Evolutionary conservation across 2,797 vertebrate genomes (phyloP).

Genomic region (Rhabdophis nuchalis): DNA sequence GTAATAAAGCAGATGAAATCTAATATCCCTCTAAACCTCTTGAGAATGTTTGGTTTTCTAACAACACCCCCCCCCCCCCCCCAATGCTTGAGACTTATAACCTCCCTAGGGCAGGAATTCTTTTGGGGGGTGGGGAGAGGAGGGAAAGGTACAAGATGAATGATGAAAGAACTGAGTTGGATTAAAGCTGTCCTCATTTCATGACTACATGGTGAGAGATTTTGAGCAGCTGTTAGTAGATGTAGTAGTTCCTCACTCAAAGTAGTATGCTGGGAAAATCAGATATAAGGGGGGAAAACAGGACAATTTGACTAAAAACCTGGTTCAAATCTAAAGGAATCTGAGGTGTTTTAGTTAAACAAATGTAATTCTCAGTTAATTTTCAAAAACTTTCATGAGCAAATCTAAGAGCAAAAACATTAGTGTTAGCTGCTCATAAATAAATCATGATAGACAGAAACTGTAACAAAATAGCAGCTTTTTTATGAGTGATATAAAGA

Average conservation of each 20-base stretch:
- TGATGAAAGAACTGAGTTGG: not conserved
- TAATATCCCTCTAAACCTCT: not conserved
- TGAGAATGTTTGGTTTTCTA: not conserved
- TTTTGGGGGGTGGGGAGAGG: not conserved
- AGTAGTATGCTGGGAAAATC: not conserved
- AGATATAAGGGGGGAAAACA: not conserved
- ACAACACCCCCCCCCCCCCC: rapidly evolving
- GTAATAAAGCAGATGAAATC: not conserved
- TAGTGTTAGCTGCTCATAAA: not conserved
- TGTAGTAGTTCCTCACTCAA: not conserved
- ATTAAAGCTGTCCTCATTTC: not conserved
- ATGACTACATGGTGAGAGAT: not conserved
- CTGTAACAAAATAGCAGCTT: not conserved
- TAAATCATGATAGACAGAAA: not conserved
- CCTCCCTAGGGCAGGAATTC: not conserved
- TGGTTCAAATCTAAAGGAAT: not conserved
- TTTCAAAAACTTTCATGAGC: not conserved
- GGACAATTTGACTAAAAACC: not conserved
- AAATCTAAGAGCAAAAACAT: not conserved
- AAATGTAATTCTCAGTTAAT: not conserved
- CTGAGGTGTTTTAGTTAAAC: not conserved
- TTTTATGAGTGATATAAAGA: not conserved
- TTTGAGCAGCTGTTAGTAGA: not conserved
- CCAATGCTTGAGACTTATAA: not conserved
- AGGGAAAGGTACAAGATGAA: not conserved